Conservation (phyloP, 2,797 vertebrate genomes). For the Gymnothorax reevesii region DNA sequence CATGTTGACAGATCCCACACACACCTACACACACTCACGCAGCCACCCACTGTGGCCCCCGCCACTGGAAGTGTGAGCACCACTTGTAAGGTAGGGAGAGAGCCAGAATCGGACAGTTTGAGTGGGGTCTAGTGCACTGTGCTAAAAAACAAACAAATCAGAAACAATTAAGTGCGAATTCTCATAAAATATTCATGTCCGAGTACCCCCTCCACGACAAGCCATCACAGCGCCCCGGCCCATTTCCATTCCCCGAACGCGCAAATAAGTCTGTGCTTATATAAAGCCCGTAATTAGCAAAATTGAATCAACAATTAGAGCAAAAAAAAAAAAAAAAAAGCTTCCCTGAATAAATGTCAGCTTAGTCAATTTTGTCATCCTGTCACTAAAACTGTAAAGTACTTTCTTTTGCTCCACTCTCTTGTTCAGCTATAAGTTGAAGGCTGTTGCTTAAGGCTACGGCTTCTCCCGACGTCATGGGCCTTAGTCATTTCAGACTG, state of each 20-base stretch:
- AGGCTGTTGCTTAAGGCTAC: conserved; percentile 66
- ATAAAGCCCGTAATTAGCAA: conserved; percentile 88
- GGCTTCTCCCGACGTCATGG: conserved; percentile 45
- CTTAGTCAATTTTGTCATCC: conserved; percentile 68
- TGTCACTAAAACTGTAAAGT: conserved; percentile 65
- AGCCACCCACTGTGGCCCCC: conserved; percentile 54
- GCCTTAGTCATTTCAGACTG: conserved; percentile 67
- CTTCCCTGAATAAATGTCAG: conserved; percentile 82
- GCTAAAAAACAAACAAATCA: conserved; percentile 79
- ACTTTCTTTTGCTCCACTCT: conserved; percentile 50
- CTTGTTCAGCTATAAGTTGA: conserved; percentile 56
- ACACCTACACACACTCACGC: conserved; percentile 16
- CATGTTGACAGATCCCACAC: conserved; percentile 31
- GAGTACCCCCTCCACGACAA: conserved; percentile 71
- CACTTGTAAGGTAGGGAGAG: conserved; percentile 62
- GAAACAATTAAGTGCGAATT: conserved; percentile 81
- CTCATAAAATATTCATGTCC: conserved; percentile 79
- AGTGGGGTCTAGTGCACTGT: conserved; percentile 65
- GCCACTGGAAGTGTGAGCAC: conserved; percentile 67
- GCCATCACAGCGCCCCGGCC: conserved; percentile 64
- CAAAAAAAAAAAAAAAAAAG: conserved; percentile 66
- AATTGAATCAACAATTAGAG: conserved; percentile 84
- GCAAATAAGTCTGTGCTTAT: conserved; percentile 81
- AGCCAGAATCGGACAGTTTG: conserved; percentile 57
- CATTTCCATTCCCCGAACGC: conserved; percentile 65